Base-by-base conservation (phyloP, 2,888 invertebrate genomes). In the Troilus luridus region DNA sequence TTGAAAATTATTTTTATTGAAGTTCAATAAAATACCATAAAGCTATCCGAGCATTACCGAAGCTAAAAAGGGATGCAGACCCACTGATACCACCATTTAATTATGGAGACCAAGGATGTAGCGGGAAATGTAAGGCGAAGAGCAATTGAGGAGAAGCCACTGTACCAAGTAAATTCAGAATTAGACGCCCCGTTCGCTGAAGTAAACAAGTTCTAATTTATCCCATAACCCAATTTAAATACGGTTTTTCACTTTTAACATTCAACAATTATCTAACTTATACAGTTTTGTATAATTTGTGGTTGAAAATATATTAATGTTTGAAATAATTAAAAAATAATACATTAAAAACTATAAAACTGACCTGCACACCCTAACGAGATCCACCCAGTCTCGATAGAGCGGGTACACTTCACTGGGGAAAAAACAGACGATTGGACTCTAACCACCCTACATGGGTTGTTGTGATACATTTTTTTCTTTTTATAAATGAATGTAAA, bases 101-200 rank as follows among this genome's bases (percentile, higher is more conserved):
- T 77, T 77, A 77, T 77, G 72, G 27, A 77, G 72, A 77, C 27
- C 41, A 77, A 77, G 72, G 72, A 77, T 77, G 72, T 77, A 77
- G 17, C 17, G 41, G 72, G 17, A 0, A 19, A 17, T 27, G 72
- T 27, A 41, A 77, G 72, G 19, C 19, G 72, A 77, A 77, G 41
- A 77, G 72, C 72, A 77, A 77, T 77, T 77, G 7, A 27, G 72
- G 17, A 41, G 41, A 0, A 41, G 0, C 72, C 41, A 41, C 27
- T 27, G 1, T 7, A 77, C 27, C 72, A 41, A 27, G 27, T 27
- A 77, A 77, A 77, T 77, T 41, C 72, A 41, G 27, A 77, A 77
- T 77, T 77, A 77, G 72, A 27, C 17, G 27, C 6, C 12, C 0
- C 2, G 8, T 17, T 41, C 17, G 27, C 72, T 0, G 17, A 9